Evolutionary conservation across 2,797 vertebrate species (phyloP).

Genomic region (Phrynocephalus vlangalii): DNA sequence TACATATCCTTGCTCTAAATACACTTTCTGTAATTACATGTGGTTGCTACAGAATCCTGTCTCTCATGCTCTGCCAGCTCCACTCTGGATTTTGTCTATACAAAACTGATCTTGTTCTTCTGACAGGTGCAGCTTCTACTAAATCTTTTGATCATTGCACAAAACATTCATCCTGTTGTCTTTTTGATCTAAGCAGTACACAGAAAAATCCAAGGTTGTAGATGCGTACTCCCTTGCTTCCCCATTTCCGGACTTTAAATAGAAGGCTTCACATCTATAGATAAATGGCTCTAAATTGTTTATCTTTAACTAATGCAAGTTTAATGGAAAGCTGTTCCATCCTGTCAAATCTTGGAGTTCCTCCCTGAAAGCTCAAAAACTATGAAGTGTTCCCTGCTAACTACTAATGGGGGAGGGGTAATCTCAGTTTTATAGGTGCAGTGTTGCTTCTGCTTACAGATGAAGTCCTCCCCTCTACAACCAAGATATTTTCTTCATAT

Average conservation of each 20-base stretch:
- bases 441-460: conserved; percentile 21
- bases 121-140: conserved; percentile 71
- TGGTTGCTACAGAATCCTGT: conserved; percentile 45
- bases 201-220: conserved; percentile 58
- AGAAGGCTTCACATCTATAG: conserved; percentile 63
- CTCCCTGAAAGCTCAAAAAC: conserved; percentile 58
- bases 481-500: not conserved
- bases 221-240: conserved; percentile 58
- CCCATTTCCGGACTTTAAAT: conserved; percentile 56
- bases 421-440: conserved; percentile 21
- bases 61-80: conserved; percentile 71
- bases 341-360: conserved; percentile 38
- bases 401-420: conserved; percentile 49
- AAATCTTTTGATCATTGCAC: conserved; percentile 75
- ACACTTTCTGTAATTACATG: conserved; percentile 35
- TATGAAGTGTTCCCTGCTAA: conserved; percentile 54
- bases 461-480: not conserved
- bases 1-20: conserved; percentile 59
- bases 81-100: conserved; percentile 61
- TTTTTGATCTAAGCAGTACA: conserved; percentile 74
- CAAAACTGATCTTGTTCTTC: conserved; percentile 68
- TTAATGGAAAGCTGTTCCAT: conserved; percentile 69
- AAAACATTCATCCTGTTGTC: conserved; percentile 67
- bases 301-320: conserved; percentile 68
- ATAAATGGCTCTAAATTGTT: conserved; percentile 75